Conservation (phyloP, 2,797 vertebrate genomes). For the Dryobates pubescens region DNA sequence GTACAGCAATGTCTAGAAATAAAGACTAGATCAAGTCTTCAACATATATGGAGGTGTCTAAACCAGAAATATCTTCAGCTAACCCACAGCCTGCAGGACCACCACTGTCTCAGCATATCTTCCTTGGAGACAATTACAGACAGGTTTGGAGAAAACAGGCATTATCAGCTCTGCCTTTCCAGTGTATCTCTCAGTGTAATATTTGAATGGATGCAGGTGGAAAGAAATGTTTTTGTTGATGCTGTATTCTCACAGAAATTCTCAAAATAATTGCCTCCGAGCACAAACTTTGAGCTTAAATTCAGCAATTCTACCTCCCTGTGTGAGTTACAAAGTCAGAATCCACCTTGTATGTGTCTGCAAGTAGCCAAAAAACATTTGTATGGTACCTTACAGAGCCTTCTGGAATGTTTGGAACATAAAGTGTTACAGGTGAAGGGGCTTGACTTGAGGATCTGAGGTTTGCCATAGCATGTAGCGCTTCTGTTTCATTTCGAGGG, state of each 20-base stretch:
- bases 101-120: not conserved
- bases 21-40: not conserved
- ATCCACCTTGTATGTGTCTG: not conserved
- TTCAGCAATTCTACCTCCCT: not conserved
- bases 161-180: not conserved
- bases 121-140: not conserved
- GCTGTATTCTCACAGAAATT: not conserved
- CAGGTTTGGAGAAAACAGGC: not conserved
- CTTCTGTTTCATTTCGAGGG: conserved; percentile 91
- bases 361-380: not conserved
- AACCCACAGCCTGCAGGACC: not conserved
- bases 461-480: conserved; percentile 89
- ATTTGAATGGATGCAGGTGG: not conserved
- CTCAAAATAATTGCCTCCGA: not conserved
- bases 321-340: not conserved
- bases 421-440: conserved; percentile 88
- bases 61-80: not conserved
- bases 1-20: not conserved
- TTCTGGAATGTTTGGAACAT: conserved; percentile 92
- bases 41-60: not conserved
- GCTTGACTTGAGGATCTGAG: conserved; percentile 86
- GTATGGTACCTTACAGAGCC: conserved; percentile 91
- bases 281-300: not conserved
- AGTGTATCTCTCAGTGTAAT: not conserved
- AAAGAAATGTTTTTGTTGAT: not conserved